Conservation (phyloP, 1,140 invertebrate genomes). For the Geopemphigus sp. region DNA sequence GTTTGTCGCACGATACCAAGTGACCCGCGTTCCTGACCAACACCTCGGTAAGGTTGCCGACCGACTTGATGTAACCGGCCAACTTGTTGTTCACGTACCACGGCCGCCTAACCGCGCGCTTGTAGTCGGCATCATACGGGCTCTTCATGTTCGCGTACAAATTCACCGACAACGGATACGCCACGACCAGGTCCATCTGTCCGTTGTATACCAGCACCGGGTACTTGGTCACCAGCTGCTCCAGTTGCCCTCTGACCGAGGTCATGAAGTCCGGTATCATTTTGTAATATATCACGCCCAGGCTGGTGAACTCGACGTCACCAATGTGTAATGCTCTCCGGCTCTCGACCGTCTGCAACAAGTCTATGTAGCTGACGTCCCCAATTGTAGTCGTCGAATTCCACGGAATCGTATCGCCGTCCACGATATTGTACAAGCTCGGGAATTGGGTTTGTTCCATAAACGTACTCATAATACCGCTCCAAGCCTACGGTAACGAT, state of each 20-base stretch:
- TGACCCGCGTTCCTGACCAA: slow-evolving; percentile 79
- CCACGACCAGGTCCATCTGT: slow-evolving; percentile 80
- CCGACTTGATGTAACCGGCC: slow-evolving; percentile 49
- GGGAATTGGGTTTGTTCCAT: slow-evolving; percentile 45
- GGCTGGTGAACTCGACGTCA: slow-evolving; percentile 60
- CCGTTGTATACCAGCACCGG: slow-evolving; percentile 71
- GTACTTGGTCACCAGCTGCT: slow-evolving; percentile 66
- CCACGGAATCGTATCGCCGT: slow-evolving; percentile 25
- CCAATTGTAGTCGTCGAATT: not conserved
- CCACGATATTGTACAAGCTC: slow-evolving; percentile 50
- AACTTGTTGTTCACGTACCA: slow-evolving; percentile 46
- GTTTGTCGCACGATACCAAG: slow-evolving; percentile 79
- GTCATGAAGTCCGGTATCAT: slow-evolving; percentile 79
- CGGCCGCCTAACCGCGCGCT: slow-evolving; percentile 59
- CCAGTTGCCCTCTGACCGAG: slow-evolving; percentile 72
- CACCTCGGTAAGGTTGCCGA: slow-evolving; percentile 68
- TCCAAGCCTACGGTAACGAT: slow-evolving; percentile 42
- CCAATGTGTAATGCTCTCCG: slow-evolving; percentile 80
- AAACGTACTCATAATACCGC: slow-evolving; percentile 49
- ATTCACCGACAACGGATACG: slow-evolving; percentile 73
- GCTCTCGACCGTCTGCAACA: slow-evolving; percentile 60
- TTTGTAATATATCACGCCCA: slow-evolving; percentile 63
- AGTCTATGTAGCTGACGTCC: slow-evolving; percentile 57
- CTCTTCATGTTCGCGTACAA: slow-evolving; percentile 65
- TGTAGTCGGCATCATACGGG: slow-evolving; percentile 64